phyloP scores from a whole-genome alignment of 2,797 vertebrate genomes.

The Dendrocincla fuliginosa region DNA sequence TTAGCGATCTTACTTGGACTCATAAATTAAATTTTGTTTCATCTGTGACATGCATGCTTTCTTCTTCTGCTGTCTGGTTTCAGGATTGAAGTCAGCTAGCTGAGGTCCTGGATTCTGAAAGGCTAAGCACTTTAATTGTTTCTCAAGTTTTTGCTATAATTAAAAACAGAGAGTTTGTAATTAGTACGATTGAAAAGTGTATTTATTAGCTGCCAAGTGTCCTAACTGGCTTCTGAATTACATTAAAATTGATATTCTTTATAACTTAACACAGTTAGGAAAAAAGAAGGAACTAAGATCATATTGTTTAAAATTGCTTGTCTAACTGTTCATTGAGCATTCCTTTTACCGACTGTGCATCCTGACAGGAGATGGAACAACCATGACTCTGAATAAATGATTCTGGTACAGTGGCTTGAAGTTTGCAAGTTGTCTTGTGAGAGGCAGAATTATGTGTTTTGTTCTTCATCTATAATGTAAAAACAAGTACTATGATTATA shows the following conservation, averaged over 20 bases:
- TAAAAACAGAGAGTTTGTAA: neutral
- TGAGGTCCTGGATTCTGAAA: slow-evolving; percentile 82
- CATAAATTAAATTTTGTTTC: slow-evolving; percentile 65
- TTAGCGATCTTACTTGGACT: slow-evolving; percentile 74
- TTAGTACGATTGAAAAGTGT: neutral
- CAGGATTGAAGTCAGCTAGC: slow-evolving; percentile 80
- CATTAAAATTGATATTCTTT: neutral
- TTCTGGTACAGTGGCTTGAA: neutral
- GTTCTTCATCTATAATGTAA: neutral
- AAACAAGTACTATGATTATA: neutral
- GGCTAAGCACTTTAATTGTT: slow-evolving; percentile 76
- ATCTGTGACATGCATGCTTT: slow-evolving; percentile 73
- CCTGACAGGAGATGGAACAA: neutral
- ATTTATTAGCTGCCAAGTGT: neutral
- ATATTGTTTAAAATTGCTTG: neutral
- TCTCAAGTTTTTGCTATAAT: slow-evolving; percentile 75
- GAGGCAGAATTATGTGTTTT: neutral
- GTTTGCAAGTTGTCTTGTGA: neutral
- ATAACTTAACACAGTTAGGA: neutral
- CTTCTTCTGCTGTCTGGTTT: slow-evolving; percentile 77
- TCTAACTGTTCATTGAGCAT: neutral
- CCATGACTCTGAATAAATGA: neutral
- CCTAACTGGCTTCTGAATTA: neutral
- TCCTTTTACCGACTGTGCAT: neutral
- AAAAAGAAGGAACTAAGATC: neutral